Conservation (phyloP, 2,888 invertebrate species). For the Falcaria lacertinaria region DNA sequence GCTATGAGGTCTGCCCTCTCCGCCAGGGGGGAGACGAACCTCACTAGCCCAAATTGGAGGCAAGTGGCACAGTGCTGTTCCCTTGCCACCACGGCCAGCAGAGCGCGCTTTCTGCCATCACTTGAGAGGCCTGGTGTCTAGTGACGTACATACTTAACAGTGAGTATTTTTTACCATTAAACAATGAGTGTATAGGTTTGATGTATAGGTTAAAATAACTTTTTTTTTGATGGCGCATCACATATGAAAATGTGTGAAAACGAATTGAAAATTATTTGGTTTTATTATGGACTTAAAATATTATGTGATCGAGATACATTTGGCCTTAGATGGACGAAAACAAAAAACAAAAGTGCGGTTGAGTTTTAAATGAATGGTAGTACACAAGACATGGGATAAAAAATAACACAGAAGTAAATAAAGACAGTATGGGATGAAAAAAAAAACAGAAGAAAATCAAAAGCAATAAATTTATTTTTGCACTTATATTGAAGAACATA, state of each 20-base stretch:
- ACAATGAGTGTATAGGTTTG: too few relatives aligned
- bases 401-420: neutral
- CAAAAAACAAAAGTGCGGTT: too few relatives aligned
- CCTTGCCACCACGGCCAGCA: conserved; percentile 86
- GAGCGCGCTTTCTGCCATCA: conserved; percentile 83
- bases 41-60: conserved; percentile 87
- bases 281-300: too few relatives aligned
- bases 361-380: too few relatives aligned
- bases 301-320: too few relatives aligned
- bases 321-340: too few relatives aligned
- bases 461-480: conserved; percentile 76
- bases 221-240: too few relatives aligned
- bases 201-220: too few relatives aligned
- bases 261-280: too few relatives aligned
- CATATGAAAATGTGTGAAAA: too few relatives aligned
- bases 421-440: conserved; percentile 11
- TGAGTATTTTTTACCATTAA: too few relatives aligned
- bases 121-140: conserved; percentile 68
- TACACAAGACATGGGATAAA: too few relatives aligned
- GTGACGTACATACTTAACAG: conserved; percentile 7
- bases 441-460: conserved; percentile 48
- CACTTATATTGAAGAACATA: conserved; percentile 65
- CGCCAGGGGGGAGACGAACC: conserved; percentile 87
- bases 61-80: conserved; percentile 90
- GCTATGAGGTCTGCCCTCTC: conserved; percentile 88